Percentiles rank a stretch among this genome's conserved stretches.
Evolutionary conservation across 2,113 vertebrate species (phyloP).

Genomic region (Engystomops pustulosus): DNA sequence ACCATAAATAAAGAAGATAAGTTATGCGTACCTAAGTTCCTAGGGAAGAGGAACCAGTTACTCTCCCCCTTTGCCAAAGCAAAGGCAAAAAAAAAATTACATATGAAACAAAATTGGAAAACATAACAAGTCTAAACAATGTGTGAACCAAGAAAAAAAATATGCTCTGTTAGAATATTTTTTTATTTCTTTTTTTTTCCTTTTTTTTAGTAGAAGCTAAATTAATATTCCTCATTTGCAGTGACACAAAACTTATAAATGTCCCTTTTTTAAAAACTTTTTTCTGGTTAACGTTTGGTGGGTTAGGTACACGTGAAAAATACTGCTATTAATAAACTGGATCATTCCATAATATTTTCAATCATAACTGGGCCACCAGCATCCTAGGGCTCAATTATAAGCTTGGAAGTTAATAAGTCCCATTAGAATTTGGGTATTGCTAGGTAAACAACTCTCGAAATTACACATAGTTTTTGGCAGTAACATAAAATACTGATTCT

Average conservation of each 20-base stretch:
- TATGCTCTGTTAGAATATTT: slow-evolving; percentile 77
- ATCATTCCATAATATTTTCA: slow-evolving; percentile 21
- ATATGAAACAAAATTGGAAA: slow-evolving; percentile 72
- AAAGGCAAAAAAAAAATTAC: slow-evolving; percentile 78
- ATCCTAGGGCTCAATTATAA: slow-evolving; percentile 13
- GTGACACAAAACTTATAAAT: slow-evolving; percentile 82
- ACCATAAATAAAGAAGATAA: slow-evolving; percentile 99
- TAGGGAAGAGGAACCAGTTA: slow-evolving; percentile 70
- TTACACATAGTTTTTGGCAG: slow-evolving; percentile 51
- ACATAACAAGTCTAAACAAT: slow-evolving; percentile 87
- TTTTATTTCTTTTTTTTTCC: slow-evolving; percentile 65
- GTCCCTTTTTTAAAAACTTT: slow-evolving; percentile 72
- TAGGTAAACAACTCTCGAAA: slow-evolving; percentile 38
- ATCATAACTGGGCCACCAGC: not conserved
- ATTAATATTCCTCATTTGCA: slow-evolving; percentile 87
- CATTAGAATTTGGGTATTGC: slow-evolving; percentile 39
- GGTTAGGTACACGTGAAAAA: slow-evolving; percentile 45
- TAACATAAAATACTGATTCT: slow-evolving; percentile 53
- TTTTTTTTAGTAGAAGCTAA: slow-evolving; percentile 81
- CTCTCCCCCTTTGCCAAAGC: slow-evolving; percentile 62
- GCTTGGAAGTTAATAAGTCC: slow-evolving; percentile 8
- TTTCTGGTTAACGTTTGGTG: slow-evolving; percentile 72
- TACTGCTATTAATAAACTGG: slow-evolving; percentile 49
- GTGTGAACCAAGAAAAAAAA: slow-evolving; percentile 76
- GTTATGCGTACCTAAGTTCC: slow-evolving; percentile 97